Evolutionary conservation across 2,888 invertebrate species (phyloP), one percentile per base, ranked within the genome.

Genomic region (Megamerina dolium): DNA sequence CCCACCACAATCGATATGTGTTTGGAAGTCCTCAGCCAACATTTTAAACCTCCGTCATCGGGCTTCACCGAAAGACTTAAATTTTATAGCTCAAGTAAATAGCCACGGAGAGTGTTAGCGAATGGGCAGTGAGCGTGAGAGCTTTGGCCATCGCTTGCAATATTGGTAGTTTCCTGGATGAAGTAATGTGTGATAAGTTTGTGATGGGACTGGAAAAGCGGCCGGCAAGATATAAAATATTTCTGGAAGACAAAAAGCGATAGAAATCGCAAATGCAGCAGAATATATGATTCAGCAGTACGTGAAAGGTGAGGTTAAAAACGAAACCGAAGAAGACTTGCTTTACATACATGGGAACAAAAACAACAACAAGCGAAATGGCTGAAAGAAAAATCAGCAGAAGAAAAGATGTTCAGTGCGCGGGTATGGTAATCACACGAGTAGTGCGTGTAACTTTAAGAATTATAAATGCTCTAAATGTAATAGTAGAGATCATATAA

Each of bases 111-210:
- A 30, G 43, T 1, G 26, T 46, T 9, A 50, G 49, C 10, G 46
- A 51, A 26, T 53, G 51, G 53, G 53, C 46, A 17, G 53, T 45
- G 21, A 40, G 49, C 23, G 48, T 51, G n/a, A 40, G 48, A 23
- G 9, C 51, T 4, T 46, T 53, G 31, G 43, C 44, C 14, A 36
- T 42, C 12, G 34, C 38, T n/a, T 49, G 44, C 26, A 27, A 44
- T 9, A 45, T 49, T 43, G 49, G 39, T 9, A n/a, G 33, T 5
- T 16, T 19, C 41, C 40, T 50, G 20, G 31, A 42, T 9, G 37
- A 21, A 10, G 46, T 42, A 9, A 35, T 49, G 18, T 39, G 44
- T 2, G 46, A 46, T 30, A 46, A 46, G 32, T 46, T 50, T 32
- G 38, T 45, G 8, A 48, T 50, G 41, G 48, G 43, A 16, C 21